Percentiles rank a stretch among this genome's conserved stretches.
Evolutionary conservation across 2,113 vertebrate species (phyloP).

Genomic region (Cichladusa arquata): DNA sequence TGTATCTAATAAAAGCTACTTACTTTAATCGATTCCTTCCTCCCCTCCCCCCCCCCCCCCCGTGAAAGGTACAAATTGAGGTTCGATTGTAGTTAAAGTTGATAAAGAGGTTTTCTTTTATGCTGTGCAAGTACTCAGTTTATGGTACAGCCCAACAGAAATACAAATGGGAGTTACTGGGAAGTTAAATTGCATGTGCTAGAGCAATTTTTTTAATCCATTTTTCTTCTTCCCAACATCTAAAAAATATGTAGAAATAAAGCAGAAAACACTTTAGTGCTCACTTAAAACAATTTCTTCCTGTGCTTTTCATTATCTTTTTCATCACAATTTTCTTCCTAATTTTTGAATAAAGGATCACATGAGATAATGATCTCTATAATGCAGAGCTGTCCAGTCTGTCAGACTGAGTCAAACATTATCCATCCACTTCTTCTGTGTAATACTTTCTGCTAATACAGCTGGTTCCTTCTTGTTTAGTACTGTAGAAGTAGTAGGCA

Average conservation of each 20-base stretch:
- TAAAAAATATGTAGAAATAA: not conserved
- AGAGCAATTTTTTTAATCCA: accelerated
- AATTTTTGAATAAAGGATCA: not conserved
- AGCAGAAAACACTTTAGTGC: not conserved
- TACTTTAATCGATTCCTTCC: not conserved
- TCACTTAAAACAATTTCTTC: not conserved
- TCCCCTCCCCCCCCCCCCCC: too few relatives aligned
- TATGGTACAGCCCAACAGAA: not conserved
- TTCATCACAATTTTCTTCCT: not conserved
- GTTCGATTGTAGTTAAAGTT: not conserved
- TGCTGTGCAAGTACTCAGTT: not conserved
- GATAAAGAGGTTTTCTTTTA: not conserved
- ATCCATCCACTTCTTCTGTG: not conserved
- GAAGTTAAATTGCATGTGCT: not conserved
- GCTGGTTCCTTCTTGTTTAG: not conserved
- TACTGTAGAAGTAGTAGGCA: not conserved
- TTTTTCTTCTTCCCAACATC: not conserved
- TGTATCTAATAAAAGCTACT: not conserved
- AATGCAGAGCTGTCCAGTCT: not conserved
- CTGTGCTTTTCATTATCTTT: not conserved
- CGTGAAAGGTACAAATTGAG: not conserved
- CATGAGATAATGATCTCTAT: not conserved
- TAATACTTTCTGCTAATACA: not conserved
- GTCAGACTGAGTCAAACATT: not conserved
- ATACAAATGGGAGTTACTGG: not conserved